phyloP scores from a whole-genome alignment of 2,797 vertebrate genomes.

The Melopsittacus undulatus region DNA sequence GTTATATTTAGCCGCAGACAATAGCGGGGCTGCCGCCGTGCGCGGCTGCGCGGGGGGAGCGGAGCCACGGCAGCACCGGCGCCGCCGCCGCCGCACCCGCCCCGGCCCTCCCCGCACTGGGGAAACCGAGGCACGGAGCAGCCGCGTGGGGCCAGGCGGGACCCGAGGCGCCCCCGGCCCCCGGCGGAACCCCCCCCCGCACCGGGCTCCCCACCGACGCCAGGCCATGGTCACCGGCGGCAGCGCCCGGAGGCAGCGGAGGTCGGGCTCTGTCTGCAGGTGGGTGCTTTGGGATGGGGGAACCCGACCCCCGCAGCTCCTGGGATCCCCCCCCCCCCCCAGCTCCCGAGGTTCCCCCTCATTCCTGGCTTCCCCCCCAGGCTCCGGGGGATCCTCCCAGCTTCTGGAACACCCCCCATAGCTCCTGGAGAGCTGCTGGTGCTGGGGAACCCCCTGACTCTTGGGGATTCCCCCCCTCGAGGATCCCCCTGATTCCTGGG shows the following conservation, averaged over 20 bases:
- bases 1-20: not conserved
- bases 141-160: not conserved
- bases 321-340: not conserved
- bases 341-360: not conserved
- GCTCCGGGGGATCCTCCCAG: not conserved
- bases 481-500: not conserved
- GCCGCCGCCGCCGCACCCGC: not conserved
- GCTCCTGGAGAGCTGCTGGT: not conserved
- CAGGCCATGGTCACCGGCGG: not conserved
- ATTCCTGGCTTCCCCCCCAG: not conserved
- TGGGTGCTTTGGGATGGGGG: not conserved
- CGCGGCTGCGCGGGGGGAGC: not conserved
- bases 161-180: not conserved
- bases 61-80: not conserved
- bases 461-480: not conserved
- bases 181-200: not conserved
- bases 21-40: not conserved
- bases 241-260: not conserved
- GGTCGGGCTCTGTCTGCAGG: not conserved
- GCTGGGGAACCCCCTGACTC: not conserved
- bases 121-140: slow-evolving; percentile 1
- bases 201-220: not conserved
- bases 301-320: too few species aligned
- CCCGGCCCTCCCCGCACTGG: not conserved
- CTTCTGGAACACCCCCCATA: too few species aligned